phyloP scores from a whole-genome alignment of 2,888 invertebrate species.

The Lycia hirtaria region DNA sequence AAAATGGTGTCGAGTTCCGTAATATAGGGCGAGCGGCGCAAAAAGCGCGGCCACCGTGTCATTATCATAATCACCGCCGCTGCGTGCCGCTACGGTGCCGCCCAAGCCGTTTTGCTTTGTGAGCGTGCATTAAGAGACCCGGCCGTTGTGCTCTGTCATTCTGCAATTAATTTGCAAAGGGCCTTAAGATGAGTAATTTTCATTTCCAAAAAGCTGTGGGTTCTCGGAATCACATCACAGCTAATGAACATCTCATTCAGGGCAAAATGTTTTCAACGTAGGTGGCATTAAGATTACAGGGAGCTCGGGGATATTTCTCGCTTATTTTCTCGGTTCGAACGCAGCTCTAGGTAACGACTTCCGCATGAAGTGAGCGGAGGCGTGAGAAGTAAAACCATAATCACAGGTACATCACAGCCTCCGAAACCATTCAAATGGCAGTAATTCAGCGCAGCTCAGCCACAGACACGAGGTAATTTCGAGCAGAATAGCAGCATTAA shows the following conservation, averaged over 20 bases:
- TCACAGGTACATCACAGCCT: conserved; percentile 48
- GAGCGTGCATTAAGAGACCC: conserved; percentile 80
- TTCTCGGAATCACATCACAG: conserved; percentile 34
- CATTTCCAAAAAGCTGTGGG: conserved; percentile 49
- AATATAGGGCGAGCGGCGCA: conserved; percentile 75
- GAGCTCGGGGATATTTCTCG: conserved; percentile 3
- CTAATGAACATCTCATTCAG: conserved; percentile 41
- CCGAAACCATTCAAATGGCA: conserved; percentile 68
- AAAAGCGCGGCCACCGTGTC: conserved; percentile 82
- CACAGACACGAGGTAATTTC: conserved; percentile 75
- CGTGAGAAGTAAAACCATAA: conserved; percentile 40
- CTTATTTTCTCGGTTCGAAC: conserved; percentile 6
- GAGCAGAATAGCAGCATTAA: conserved; percentile 77
- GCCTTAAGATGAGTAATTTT: conserved; percentile 65
- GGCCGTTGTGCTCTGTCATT: conserved; percentile 80
- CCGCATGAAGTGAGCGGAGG: conserved; percentile 12
- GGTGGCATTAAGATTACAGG: background rate
- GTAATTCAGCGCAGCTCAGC: conserved; percentile 76
- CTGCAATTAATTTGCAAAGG: conserved; percentile 80
- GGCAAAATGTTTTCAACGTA: conserved; percentile 14
- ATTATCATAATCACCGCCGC: conserved; percentile 84
- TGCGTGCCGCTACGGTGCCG: conserved; percentile 74
- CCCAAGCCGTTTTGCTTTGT: conserved; percentile 82
- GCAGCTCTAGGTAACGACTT: conserved; percentile 20
- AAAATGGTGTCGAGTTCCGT: conserved; percentile 76